Evolutionary conservation across 2,113 vertebrate species (phyloP).

Genomic region (Dendropsophus ebraccatus): DNA sequence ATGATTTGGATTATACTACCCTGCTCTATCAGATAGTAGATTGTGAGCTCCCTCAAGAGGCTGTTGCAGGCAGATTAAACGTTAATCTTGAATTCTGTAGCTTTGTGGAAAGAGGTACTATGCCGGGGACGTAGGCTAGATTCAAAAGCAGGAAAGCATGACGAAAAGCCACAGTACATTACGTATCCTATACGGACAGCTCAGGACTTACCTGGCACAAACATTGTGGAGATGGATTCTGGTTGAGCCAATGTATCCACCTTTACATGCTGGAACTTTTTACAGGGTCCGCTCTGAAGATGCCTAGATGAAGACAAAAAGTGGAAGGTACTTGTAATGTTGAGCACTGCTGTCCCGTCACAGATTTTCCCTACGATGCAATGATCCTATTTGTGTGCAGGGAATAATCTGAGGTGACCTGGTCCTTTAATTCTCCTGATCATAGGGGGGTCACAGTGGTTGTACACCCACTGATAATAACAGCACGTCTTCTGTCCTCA

Average conservation of each 20-base stretch:
- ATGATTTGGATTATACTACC: neutral
- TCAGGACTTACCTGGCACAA: slow-evolving; percentile 84
- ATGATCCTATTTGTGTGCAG: no score
- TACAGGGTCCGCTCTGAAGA: slow-evolving; percentile 85
- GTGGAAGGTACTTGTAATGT: neutral
- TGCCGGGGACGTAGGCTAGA: neutral
- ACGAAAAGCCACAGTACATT: neutral
- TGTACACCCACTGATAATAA: no score
- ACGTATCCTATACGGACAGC: neutral
- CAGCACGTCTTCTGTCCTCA: no score
- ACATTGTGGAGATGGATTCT: slow-evolving; percentile 83
- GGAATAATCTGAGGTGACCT: no score
- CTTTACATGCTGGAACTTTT: slow-evolving; percentile 93
- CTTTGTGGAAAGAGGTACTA: neutral
- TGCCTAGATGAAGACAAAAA: slow-evolving; percentile 72
- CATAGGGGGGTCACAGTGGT: no score
- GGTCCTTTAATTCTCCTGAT: no score
- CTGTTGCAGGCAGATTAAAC: no score
- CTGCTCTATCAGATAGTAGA: neutral
- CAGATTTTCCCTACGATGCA: no score
- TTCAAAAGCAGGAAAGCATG: neutral
- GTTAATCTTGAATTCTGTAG: neutral
- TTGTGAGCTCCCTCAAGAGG: no score
- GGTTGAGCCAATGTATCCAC: slow-evolving; percentile 94
- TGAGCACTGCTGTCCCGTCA: no score